Conservation (phyloP, 2,797 vertebrate genomes). For the Tadarida brasiliensis region DNA sequence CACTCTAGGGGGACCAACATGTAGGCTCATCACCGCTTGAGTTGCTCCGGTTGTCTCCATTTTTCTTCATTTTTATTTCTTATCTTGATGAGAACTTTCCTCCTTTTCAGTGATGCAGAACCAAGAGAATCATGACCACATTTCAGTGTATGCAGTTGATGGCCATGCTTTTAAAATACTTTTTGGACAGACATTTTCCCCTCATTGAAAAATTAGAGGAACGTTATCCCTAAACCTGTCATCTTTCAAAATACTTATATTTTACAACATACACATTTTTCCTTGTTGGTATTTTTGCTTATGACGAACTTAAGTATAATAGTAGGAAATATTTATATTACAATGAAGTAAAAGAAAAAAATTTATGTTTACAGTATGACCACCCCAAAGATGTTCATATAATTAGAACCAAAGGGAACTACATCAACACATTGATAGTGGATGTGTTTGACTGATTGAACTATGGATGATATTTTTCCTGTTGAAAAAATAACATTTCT, state of each 20-base stretch:
- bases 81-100: neutral
- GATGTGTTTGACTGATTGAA: neutral
- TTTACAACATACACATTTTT: neutral
- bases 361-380: neutral
- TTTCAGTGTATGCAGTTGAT: neutral
- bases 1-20: fast-evolving
- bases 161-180: neutral
- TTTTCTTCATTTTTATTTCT: neutral
- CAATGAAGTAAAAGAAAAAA: neutral
- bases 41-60: neutral
- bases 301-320: neutral
- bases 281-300: neutral
- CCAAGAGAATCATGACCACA: neutral
- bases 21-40: neutral
- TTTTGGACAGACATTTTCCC: neutral
- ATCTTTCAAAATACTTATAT: neutral
- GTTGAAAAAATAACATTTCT: conserved; percentile 28
- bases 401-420: neutral
- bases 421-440: neutral
- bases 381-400: neutral
- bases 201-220: neutral
- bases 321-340: neutral
- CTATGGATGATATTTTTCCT: neutral
- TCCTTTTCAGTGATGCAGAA: neutral
- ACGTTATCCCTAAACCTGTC: neutral